phyloP scores from a whole-genome alignment of 2,888 invertebrate genomes.

The Carcina quercana region DNA sequence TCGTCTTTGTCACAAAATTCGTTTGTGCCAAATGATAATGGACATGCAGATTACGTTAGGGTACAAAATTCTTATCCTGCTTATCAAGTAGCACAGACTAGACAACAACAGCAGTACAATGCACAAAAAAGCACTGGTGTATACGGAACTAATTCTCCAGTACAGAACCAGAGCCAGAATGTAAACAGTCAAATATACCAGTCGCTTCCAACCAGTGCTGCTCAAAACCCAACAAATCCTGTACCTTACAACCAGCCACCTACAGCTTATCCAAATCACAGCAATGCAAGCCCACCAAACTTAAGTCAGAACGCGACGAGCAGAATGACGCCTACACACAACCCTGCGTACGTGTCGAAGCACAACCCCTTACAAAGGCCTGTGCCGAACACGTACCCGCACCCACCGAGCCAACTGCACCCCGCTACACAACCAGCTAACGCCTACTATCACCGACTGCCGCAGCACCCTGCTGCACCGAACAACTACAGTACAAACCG shows the following conservation, averaged over 20 bases:
- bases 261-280: conserved; percentile 45
- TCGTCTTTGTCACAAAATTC: conserved; percentile 64
- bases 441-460: conserved; percentile 58
- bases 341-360: conserved; percentile 41
- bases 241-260: conserved; percentile 59
- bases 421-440: conserved; percentile 48
- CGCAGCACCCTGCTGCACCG: conserved; percentile 37
- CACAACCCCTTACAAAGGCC: conserved; percentile 42
- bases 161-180: conserved; percentile 34
- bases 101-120: conserved; percentile 49
- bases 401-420: conserved; percentile 51
- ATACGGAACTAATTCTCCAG: conserved; percentile 46
- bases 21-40: conserved; percentile 40
- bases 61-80: conserved; percentile 51
- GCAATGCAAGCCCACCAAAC: conserved; percentile 53
- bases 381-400: conserved; percentile 52
- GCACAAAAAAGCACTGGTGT: conserved; percentile 45
- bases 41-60: conserved; percentile 53
- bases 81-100: conserved; percentile 49
- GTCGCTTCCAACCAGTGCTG: conserved; percentile 39
- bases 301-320: conserved; percentile 58
- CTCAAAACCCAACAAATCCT: conserved; percentile 45
- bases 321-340: conserved; percentile 56
- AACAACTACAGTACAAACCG: conserved; percentile 40
- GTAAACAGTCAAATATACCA: conserved; percentile 51